Conservation (phyloP, 2,888 invertebrate genomes). For the Nowickia ferox region DNA sequence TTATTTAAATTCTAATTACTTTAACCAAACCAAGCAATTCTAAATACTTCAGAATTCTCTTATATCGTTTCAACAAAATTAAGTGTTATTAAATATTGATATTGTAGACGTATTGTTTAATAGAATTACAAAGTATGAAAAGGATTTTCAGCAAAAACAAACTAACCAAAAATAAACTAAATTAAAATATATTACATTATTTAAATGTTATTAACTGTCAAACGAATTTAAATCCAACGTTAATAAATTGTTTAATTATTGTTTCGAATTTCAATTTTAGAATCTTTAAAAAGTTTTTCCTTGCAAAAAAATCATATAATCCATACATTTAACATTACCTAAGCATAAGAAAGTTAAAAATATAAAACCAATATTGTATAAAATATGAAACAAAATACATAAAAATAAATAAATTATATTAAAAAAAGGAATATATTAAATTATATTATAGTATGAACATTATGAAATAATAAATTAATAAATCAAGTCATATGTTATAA, state of each 20-base stretch:
- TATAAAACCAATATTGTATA: conserved; percentile 60
- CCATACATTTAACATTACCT: conserved; percentile 20
- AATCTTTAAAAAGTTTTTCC: conserved; percentile 26
- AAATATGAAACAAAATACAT: conserved; percentile 62
- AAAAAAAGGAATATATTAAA: conserved; percentile 20
- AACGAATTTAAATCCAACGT: conserved; percentile 74
- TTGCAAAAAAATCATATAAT: not conserved
- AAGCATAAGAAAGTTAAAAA: conserved; percentile 8
- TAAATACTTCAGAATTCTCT: not conserved
- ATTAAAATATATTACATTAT: conserved; percentile 68
- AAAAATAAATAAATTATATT: conserved; percentile 23
- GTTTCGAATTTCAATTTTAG: conserved; percentile 3
- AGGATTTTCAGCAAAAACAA: conserved; percentile 54
- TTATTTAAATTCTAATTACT: too few relatives aligned
- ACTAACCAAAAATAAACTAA: conserved; percentile 22
- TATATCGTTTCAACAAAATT: conserved; percentile 13
- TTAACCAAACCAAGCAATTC: too few relatives aligned
- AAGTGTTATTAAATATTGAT: conserved; percentile 19
- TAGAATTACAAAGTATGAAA: not conserved
- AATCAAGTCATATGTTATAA: conserved; percentile 76
- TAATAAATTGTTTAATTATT: conserved; percentile 28
- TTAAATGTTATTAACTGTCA: conserved; percentile 80
- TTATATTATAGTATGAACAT: conserved; percentile 22
- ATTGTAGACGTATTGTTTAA: conserved; percentile 34
- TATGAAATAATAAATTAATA: conserved; percentile 56